Evolutionary conservation across 2,888 invertebrate species (phyloP), one percentile per base, ranked within the genome.

Genomic region (Cosmorhoe ocellata): DNA sequence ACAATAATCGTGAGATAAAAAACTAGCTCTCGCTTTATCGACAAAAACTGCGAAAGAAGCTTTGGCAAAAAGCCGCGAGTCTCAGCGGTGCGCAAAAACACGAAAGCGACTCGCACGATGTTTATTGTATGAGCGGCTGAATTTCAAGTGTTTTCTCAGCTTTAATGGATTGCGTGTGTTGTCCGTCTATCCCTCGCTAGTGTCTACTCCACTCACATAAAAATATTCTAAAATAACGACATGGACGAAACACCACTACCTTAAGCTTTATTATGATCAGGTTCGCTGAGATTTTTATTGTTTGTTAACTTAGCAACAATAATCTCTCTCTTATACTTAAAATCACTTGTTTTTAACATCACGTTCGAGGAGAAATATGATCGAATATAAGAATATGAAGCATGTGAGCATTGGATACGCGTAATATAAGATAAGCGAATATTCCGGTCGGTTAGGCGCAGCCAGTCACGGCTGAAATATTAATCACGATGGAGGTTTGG

Each of bases 121-220:
- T 87, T 82, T 89, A 89, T 89, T 89, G 86, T 83, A 89, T 89
- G 89, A 89, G 90, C 70, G 61, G 75, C 84, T 84, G 84, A 85
- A 84, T 86, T 84, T 84, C 84, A 84, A 85, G 82, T 81, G 77
- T 74, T 84, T 80, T 82, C 84, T 80, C 80, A 80, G 83, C 79
- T 76, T 79, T 86, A 89, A 89, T 88, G 88, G 87, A 88, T 84
- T 81, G 80, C 73, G 67, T 71, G 45, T 42, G 48, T 61, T 64
- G 69, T 68, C 71, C 67, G 68, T 71, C 71, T 64, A 68, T 68
- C 71, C 67, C 68, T 71, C 71, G 73, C 69, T 49, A 65, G 45
- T 42, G 61, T 51, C 22, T 37, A 39, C 57, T 46, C 58, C 61
- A 59, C 63, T n/a, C 67, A 70, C 70, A 67, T 69, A 71, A 75